These are phyloP conservation scores for Willisornis vidua DNA, from an alignment of 2,113 vertebrate genomes.

Conservation along the genomic window DNA sequence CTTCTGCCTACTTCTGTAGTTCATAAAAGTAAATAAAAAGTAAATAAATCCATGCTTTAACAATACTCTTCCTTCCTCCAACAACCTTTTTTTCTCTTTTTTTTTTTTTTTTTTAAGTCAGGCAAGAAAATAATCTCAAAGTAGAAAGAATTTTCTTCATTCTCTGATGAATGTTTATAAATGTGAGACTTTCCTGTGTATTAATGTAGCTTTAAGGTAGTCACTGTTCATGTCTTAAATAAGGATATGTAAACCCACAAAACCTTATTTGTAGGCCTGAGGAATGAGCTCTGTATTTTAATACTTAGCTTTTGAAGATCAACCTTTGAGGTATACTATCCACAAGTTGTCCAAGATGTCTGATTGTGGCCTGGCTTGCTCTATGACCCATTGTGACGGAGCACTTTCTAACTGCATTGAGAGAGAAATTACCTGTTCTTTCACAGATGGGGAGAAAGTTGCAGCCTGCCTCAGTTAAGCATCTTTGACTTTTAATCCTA, in stretches of 20 bases:
- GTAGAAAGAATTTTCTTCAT: neutral
- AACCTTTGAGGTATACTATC: constrained; percentile 78
- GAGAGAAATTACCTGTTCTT: constrained; percentile 75
- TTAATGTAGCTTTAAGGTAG: neutral
- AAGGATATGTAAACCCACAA: neutral
- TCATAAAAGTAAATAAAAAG: neutral
- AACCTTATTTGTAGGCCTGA: neutral
- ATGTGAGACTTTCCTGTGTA: neutral
- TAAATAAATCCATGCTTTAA: neutral
- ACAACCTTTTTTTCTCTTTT: rapidly evolving
- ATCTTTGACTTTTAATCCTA: constrained; percentile 75
- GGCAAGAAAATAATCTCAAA: neutral
- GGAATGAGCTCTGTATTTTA: neutral
- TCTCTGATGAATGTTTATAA: neutral
- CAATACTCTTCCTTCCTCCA: neutral
- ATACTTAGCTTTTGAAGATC: neutral
- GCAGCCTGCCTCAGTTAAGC: constrained; percentile 76
- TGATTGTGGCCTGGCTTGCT: constrained; percentile 74
- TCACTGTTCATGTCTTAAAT: neutral
- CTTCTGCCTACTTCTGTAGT: neutral
- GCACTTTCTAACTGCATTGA: constrained; percentile 72
- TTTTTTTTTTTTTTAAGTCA: neutral
- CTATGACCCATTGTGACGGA: constrained; percentile 83
- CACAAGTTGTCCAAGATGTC: constrained; percentile 73
- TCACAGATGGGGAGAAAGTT: constrained; percentile 79